A percentile compares a stretch with the other conserved stretches of the same genome.
phyloP scores from a whole-genome alignment of 1,140 invertebrate genomes.

The Tribolium castaneum region DNA sequence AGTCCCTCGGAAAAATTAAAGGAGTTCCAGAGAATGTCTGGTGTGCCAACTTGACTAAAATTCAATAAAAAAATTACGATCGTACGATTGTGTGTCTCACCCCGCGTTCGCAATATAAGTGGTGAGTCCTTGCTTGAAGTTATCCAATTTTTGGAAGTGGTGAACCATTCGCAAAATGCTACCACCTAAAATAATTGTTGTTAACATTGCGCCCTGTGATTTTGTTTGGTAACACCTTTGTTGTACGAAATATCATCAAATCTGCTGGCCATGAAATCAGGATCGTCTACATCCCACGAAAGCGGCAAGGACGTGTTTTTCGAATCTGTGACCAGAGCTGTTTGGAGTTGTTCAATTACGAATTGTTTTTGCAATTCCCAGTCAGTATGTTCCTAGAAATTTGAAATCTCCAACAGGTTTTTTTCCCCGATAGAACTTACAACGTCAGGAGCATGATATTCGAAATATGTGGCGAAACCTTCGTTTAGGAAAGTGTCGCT shows the following conservation, averaged over 20 bases:
- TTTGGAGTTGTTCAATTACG: conserved; percentile 73
- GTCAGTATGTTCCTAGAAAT: not conserved
- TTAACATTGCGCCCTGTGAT: not conserved
- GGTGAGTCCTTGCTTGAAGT: conserved; percentile 72
- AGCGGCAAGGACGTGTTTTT: conserved; percentile 72
- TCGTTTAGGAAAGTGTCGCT: conserved; percentile 67
- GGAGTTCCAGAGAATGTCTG: conserved; percentile 15
- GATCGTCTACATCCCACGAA: conserved; percentile 62
- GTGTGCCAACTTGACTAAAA: conserved; percentile 7
- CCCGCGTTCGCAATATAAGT: conserved; percentile 65
- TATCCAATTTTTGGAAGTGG: conserved; percentile 73
- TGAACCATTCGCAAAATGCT: conserved; percentile 82
- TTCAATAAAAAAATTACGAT: not conserved
- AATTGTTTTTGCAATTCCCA: conserved; percentile 66
- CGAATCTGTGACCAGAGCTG: conserved; percentile 74
- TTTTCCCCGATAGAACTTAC: conserved; percentile 42
- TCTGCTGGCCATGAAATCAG: conserved; percentile 66
- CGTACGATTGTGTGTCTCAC: conserved; percentile 59
- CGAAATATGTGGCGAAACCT: conserved; percentile 66
- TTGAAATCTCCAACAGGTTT: too few species aligned
- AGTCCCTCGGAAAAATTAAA: not conserved
- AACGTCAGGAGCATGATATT: conserved; percentile 55
- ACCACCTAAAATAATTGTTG: conserved; percentile 59
- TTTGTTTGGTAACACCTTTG: conserved; percentile 65
- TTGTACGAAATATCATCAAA: conserved; percentile 73